Conservation (phyloP, 1,140 invertebrate genomes). For the Semibalanus balanoides region DNA sequence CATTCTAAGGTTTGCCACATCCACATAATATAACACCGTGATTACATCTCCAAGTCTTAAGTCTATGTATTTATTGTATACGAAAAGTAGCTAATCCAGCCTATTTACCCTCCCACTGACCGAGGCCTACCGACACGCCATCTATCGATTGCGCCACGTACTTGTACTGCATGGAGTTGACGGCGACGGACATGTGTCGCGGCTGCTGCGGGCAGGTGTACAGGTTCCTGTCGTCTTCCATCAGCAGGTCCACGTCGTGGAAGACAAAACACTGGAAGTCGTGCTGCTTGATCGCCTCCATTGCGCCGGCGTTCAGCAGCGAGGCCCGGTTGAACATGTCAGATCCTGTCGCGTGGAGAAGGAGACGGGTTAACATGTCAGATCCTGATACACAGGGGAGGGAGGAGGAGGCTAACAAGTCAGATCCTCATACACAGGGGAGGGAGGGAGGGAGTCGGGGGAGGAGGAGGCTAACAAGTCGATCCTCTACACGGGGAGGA, state of each 20-base stretch:
- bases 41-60: too few species aligned
- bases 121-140: too few species aligned
- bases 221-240: conserved; percentile 79
- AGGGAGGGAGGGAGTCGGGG: too few species aligned
- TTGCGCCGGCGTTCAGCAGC: conserved; percentile 89
- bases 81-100: too few species aligned
- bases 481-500: too few species aligned
- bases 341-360: conserved; percentile 36
- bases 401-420: background rate
- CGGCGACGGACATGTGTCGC: conserved; percentile 79
- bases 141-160: conserved; percentile 53
- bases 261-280: conserved; percentile 80
- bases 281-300: conserved; percentile 60
- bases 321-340: conserved; percentile 77
- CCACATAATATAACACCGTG: too few species aligned
- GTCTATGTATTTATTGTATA: too few species aligned
- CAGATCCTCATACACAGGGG: conserved; percentile 9
- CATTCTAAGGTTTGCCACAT: too few species aligned
- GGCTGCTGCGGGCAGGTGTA: conserved; percentile 78
- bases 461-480: too few species aligned
- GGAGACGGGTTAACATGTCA: conserved; percentile 7
- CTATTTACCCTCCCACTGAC: too few species aligned
- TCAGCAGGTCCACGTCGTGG: conserved; percentile 88
- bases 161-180: conserved; percentile 39
- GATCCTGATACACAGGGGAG: background rate